A percentile compares a stretch with the other conserved stretches of the same genome.
phyloP scores from a whole-genome alignment of 2,888 invertebrate species.

The Lithophane socia region DNA sequence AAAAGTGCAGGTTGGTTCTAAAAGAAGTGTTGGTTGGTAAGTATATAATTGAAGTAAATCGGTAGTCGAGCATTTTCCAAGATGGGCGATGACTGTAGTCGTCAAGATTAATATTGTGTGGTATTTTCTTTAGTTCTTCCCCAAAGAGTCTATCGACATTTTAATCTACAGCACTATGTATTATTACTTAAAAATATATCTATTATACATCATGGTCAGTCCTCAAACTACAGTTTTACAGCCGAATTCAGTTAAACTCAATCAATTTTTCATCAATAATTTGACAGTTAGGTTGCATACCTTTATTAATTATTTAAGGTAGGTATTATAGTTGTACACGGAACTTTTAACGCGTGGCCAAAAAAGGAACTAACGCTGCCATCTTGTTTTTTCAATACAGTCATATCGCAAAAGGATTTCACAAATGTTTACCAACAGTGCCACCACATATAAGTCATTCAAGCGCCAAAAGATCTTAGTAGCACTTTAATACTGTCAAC shows the following conservation, averaged over 20 bases:
- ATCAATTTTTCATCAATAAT: slow-evolving; percentile 11
- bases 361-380: not conserved
- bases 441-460: not conserved
- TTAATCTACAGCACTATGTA: slow-evolving; percentile 38
- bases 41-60: not conserved
- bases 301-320: not conserved
- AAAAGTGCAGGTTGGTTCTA: too few relatives aligned
- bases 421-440: not conserved
- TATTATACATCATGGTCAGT: slow-evolving; percentile 62
- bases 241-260: slow-evolving; percentile 14
- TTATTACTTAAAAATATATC: slow-evolving; percentile 51
- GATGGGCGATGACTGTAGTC: not conserved
- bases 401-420: not conserved
- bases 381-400: not conserved
- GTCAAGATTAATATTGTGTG: slow-evolving; percentile 10
- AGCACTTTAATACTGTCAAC: not conserved
- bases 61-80: not conserved
- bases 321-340: not conserved
- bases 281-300: slow-evolving; percentile 1
- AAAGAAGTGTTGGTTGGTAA: too few relatives aligned
- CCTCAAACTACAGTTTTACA: slow-evolving; percentile 42
- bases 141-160: slow-evolving; percentile 24
- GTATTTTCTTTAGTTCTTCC: not conserved
- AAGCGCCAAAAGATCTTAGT: not conserved
- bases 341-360: too few relatives aligned